Conservation (phyloP, 53 echinoderm and acorn worm genomes). For the Mesocentrotus franciscanus region DNA sequence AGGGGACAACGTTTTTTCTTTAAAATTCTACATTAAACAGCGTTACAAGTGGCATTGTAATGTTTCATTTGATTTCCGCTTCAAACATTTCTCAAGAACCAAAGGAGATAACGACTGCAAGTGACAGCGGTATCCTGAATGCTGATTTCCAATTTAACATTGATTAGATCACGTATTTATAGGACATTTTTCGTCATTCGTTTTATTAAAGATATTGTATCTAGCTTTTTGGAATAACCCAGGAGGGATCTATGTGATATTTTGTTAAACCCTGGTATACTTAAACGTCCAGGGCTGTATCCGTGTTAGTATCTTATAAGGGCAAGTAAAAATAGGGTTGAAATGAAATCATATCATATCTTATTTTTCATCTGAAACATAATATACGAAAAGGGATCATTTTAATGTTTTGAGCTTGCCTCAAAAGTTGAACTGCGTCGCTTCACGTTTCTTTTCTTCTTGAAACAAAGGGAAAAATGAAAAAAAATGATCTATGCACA, state of each 20-base stretch:
- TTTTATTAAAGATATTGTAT: not conserved
- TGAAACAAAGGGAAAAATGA: not conserved
- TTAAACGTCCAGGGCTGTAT: not conserved
- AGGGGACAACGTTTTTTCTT: not conserved
- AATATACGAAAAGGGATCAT: not conserved
- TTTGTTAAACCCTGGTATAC: not conserved
- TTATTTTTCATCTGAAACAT: not conserved
- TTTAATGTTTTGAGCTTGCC: not conserved
- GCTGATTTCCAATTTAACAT: conserved; percentile 1
- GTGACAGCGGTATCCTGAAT: conserved; percentile 35
- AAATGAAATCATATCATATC: not conserved
- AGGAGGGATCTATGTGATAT: not conserved
- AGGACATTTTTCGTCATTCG: not conserved
- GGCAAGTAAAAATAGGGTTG: not conserved
- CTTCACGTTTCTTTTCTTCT: not conserved
- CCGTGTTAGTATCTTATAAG: not conserved
- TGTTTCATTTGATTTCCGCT: conserved; percentile 31
- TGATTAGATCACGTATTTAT: conserved; percentile 39
- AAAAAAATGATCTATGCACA: not conserved
- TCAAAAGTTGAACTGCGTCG: not conserved
- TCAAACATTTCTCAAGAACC: not conserved
- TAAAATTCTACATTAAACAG: not conserved
- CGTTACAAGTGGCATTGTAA: not conserved
- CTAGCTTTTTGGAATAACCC: not conserved
- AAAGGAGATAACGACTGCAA: not conserved